Conservation (phyloP, 1,140 invertebrate species). For the Antheraea pernyi region DNA sequence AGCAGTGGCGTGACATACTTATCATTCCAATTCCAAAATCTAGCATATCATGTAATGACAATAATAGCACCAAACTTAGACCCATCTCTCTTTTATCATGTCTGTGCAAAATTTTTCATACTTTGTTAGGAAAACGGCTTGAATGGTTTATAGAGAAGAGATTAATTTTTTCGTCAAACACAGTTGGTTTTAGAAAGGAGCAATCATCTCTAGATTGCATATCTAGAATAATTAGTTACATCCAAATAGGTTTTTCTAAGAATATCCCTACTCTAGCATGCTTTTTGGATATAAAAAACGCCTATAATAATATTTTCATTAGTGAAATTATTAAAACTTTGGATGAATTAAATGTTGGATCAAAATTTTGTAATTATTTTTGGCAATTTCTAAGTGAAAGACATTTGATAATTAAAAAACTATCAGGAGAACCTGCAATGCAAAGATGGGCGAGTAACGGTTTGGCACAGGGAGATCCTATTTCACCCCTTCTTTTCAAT, state of each 20-base stretch:
- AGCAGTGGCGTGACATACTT: constrained; percentile 20
- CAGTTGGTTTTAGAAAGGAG: constrained; percentile 34
- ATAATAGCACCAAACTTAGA: constrained; percentile 13
- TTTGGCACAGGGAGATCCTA: constrained; percentile 37
- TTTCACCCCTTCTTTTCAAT: constrained; percentile 38
- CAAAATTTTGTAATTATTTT: constrained; percentile 26
- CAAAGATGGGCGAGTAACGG: constrained; percentile 26
- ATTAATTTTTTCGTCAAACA: constrained; percentile 25
- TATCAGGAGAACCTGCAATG: not conserved
- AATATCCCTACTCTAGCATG: constrained; percentile 29
- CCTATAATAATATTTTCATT: constrained; percentile 34
- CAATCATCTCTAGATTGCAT: constrained; percentile 30
- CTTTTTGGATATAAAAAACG: constrained; percentile 38
- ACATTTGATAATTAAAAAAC: constrained; percentile 25
- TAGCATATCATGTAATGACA: not conserved
- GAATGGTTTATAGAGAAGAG: constrained; percentile 38
- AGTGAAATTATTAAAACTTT: constrained; percentile 22
- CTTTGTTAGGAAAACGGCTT: constrained; percentile 30
- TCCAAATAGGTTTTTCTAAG: constrained; percentile 36
- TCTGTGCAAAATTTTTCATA: constrained; percentile 37
- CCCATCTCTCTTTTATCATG: constrained; percentile 42
- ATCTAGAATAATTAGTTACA: constrained; percentile 21
- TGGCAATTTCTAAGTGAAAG: constrained; percentile 33
- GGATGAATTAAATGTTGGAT: constrained; percentile 26
- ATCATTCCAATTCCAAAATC: constrained; percentile 27